phyloP scores from a whole-genome alignment of 2,888 invertebrate genomes.

The Cistogaster globosa region DNA sequence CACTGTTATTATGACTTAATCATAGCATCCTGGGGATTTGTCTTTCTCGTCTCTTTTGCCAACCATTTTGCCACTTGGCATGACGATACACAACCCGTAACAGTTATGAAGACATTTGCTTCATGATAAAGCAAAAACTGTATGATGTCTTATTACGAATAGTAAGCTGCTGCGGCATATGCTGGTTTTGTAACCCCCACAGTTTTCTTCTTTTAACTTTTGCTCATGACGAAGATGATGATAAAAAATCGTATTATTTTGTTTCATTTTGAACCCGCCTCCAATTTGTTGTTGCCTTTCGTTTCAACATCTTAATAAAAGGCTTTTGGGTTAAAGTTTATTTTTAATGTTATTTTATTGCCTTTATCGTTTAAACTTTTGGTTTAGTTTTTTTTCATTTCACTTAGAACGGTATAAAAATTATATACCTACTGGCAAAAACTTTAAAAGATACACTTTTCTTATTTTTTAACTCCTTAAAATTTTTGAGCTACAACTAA shows the following conservation, averaged over 20 bases:
- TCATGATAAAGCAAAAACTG: conserved; percentile 65
- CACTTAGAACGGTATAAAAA: conserved; percentile 22
- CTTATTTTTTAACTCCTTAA: neutral
- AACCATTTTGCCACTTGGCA: conserved; percentile 27
- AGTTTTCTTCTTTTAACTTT: conserved; percentile 37
- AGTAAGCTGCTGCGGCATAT: neutral
- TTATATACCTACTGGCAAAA: conserved; percentile 8
- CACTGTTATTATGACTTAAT: conserved; percentile 70
- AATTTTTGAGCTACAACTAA: no score
- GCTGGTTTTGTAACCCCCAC: conserved; percentile 47
- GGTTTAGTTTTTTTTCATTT: conserved; percentile 46
- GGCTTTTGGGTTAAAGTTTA: conserved; percentile 61
- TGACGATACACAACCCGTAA: conserved; percentile 11
- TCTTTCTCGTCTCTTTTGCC: conserved; percentile 5
- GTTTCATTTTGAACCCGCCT: conserved; percentile 56
- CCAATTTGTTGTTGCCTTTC: conserved; percentile 45
- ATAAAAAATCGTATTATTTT: conserved; percentile 18
- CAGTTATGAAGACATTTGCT: conserved; percentile 35
- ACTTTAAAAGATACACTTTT: conserved; percentile 18
- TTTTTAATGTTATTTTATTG: conserved; percentile 62
- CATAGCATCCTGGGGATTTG: conserved; percentile 70
- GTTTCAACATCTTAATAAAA: conserved; percentile 48
- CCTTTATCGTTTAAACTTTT: conserved; percentile 68
- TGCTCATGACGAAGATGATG: neutral
- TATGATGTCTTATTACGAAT: conserved; percentile 41